A percentile compares a stretch with the other conserved stretches of the same genome.
Conservation (phyloP, 2,797 vertebrate species). For the Melanotaenia nigrans region DNA sequence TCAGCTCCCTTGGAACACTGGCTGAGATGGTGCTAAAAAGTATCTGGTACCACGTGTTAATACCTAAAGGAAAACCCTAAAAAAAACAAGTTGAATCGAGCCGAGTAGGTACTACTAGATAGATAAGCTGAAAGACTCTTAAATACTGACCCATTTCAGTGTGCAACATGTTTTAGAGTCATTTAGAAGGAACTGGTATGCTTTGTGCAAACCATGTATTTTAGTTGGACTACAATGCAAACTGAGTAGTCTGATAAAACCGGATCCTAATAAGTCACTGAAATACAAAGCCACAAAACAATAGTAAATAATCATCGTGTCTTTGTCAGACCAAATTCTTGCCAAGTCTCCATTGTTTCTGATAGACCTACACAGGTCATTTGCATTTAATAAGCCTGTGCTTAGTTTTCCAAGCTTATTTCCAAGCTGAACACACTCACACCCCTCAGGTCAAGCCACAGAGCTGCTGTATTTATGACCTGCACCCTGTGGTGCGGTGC, state of each 20-base stretch:
- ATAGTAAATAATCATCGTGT: no score
- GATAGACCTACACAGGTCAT: not conserved
- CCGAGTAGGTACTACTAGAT: not conserved
- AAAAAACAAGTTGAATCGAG: not conserved
- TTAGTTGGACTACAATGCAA: not conserved
- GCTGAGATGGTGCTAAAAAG: no score
- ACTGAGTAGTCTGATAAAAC: not conserved
- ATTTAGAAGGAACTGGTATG: not conserved
- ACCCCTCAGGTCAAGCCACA: not conserved
- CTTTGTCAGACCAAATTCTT: not conserved
- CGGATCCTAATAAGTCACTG: not conserved
- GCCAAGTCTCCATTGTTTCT: not conserved
- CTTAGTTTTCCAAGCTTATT: constrained; percentile 6
- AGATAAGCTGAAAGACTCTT: no score
- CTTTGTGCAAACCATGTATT: not conserved
- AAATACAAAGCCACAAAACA: no score
- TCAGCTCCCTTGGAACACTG: no score
- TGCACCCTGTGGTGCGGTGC: constrained; percentile 22
- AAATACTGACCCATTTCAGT: no score
- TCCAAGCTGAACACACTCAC: constrained; percentile 23
- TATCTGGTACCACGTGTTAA: no score
- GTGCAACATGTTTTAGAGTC: no score
- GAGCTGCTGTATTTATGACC: constrained; percentile 40
- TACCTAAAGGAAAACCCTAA: not conserved
- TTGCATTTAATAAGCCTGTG: constrained; percentile 37